Percentiles rank a stretch among this genome's conserved stretches.
phyloP scores from a whole-genome alignment of 2,888 invertebrate genomes.

The Penaeus monodon region DNA sequence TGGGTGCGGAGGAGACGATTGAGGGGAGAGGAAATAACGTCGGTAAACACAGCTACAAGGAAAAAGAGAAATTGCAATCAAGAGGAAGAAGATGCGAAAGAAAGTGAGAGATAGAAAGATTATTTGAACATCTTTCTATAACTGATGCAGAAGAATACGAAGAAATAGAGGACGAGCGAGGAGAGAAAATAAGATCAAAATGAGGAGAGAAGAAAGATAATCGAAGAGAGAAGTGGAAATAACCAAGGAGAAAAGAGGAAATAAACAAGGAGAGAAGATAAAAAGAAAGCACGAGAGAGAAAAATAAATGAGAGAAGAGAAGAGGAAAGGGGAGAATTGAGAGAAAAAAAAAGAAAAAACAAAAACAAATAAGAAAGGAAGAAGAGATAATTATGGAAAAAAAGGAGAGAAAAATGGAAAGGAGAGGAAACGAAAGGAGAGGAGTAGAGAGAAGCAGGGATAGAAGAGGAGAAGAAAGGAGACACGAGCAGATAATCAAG shows the following conservation, averaged over 20 bases:
- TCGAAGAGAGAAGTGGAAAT: background rate
- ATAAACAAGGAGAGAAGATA: conserved; percentile 4
- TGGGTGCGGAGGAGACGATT: too few relatives aligned
- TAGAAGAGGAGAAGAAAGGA: background rate
- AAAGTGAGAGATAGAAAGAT: background rate
- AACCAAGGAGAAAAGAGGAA: background rate
- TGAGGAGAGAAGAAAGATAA: background rate
- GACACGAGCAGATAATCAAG: background rate
- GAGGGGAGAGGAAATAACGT: too few relatives aligned
- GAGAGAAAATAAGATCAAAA: too few relatives aligned
- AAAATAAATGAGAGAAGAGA: background rate
- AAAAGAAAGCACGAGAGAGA: too few relatives aligned
- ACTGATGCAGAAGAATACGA: too few relatives aligned
- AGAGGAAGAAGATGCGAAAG: background rate
- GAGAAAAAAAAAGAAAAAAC: background rate
- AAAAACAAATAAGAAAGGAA: background rate
- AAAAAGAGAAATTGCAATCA: too few relatives aligned
- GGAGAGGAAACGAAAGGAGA: background rate
- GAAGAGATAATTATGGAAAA: background rate
- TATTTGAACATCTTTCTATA: too few relatives aligned
- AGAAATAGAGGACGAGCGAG: too few relatives aligned
- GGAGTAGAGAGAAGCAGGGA: background rate
- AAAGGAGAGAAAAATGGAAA: background rate
- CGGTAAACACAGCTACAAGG: too few relatives aligned
- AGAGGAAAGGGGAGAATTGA: background rate